Conservation (phyloP, 2,888 invertebrate species). For the Epiblema foenella region DNA sequence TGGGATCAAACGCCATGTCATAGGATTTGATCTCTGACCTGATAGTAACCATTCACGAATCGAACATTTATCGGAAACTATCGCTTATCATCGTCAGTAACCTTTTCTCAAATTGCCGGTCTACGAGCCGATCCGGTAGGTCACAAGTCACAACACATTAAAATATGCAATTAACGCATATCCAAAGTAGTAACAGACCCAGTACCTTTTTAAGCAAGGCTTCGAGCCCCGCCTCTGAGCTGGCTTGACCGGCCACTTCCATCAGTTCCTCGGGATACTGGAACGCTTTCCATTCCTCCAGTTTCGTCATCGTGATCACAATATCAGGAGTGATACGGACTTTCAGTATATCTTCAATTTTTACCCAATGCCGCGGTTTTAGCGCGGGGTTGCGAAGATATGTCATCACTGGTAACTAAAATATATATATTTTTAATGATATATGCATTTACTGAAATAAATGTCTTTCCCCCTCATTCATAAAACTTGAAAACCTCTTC, state of each 20-base stretch:
- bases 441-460: too few relatives aligned
- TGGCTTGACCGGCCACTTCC: conserved; percentile 95
- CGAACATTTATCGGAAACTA: too few relatives aligned
- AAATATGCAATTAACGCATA: neutral
- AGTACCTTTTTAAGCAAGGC: conserved; percentile 89
- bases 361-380: conserved; percentile 93
- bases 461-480: too few relatives aligned
- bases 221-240: conserved; percentile 94
- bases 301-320: conserved; percentile 86
- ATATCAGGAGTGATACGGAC: conserved; percentile 90
- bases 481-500: too few relatives aligned
- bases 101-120: neutral
- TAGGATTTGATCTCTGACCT: too few relatives aligned
- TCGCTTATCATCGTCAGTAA: too few relatives aligned
- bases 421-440: conserved; percentile 26
- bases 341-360: conserved; percentile 89
- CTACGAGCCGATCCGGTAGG: neutral
- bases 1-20: too few relatives aligned
- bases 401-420: conserved; percentile 89
- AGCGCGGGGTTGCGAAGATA: conserved; percentile 92
- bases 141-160: too few relatives aligned
- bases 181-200: neutral
- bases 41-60: too few relatives aligned
- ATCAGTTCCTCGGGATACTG: conserved; percentile 89
- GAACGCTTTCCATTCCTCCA: conserved; percentile 91